A percentile compares a stretch with the other conserved stretches of the same genome.
phyloP scores from a whole-genome alignment of 2,888 invertebrate genomes.

The Rhamphomyia laevipes region DNA sequence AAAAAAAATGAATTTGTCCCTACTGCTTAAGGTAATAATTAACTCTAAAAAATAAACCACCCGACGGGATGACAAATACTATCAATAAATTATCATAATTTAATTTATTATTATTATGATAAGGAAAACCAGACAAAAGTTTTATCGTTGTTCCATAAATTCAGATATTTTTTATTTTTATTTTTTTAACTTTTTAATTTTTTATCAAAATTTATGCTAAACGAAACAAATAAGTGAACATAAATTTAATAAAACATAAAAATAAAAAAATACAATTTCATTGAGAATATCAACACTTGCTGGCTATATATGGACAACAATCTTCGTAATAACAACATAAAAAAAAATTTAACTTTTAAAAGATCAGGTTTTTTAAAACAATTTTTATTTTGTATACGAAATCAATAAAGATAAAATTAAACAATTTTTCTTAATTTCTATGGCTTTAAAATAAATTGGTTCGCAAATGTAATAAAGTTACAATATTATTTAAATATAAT shows the following conservation, averaged over 20 bases:
- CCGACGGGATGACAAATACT: no score
- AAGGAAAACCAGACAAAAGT: background rate
- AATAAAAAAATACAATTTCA: no score
- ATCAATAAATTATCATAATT: no score
- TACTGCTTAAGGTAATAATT: no score
- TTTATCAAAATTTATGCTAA: background rate
- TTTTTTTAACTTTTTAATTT: background rate
- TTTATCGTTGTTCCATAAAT: background rate
- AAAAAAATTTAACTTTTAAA: background rate
- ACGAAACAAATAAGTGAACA: slow-evolving; percentile 1
- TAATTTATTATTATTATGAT: background rate
- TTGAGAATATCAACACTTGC: no score
- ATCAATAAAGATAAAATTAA: background rate
- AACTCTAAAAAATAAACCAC: no score
- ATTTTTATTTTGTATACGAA: slow-evolving; percentile 1
- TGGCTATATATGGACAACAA: no score
- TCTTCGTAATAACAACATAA: background rate
- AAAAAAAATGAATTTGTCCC: no score
- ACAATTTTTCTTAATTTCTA: background rate
- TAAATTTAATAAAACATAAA: background rate
- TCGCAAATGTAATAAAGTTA: background rate
- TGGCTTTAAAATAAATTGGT: background rate
- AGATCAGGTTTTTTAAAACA: background rate
- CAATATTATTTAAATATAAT: no score
- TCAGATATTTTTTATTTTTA: no score